These are phyloP conservation scores for Myotis yumanensis DNA, from an alignment of 2,113 vertebrate species.

Conservation along the genomic window DNA sequence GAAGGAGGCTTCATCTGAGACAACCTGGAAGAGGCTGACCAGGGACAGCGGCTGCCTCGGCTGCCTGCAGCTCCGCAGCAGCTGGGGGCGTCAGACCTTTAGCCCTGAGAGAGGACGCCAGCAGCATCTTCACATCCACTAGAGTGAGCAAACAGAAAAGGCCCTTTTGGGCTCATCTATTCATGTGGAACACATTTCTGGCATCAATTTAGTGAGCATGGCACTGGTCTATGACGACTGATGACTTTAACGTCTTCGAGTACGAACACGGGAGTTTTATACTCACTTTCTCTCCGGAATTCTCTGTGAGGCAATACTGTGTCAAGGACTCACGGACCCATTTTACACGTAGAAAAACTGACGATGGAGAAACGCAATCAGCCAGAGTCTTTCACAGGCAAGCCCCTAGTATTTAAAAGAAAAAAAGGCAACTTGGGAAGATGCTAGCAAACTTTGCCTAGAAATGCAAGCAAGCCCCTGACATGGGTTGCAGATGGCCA, in stretches of 20 bases:
- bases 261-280: neutral
- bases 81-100: neutral
- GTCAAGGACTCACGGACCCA: neutral
- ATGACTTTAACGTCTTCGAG: neutral
- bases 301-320: neutral
- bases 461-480: neutral
- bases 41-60: neutral
- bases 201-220: neutral
- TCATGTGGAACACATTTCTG: neutral
- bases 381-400: neutral
- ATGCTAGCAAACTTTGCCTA: neutral
- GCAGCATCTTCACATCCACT: neutral
- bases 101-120: neutral
- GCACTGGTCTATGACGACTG: neutral
- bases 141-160: neutral
- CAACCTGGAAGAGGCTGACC: neutral
- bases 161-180: fast-evolving
- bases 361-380: neutral
- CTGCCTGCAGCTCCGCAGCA: neutral
- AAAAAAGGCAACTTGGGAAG: neutral
- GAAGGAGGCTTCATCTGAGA: neutral
- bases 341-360: neutral
- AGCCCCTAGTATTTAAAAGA: neutral
- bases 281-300: neutral
- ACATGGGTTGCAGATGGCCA: neutral